A percentile compares a stretch with the other conserved stretches of the same genome.
Evolutionary conservation across 2,888 invertebrate species (phyloP).

Genomic region (Argynnis bischoffii): DNA sequence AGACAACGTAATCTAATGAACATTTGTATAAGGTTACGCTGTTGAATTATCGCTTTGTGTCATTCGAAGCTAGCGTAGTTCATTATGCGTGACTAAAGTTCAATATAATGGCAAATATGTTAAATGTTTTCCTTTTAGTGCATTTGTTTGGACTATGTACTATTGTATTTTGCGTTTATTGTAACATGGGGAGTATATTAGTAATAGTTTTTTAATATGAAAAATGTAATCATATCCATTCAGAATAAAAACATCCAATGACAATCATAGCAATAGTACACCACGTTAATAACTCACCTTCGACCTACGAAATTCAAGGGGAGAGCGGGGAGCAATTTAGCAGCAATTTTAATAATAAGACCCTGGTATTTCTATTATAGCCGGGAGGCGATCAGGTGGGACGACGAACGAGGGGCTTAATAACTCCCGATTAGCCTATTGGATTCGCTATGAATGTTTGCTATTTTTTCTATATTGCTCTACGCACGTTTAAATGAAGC

Average conservation of each 20-base stretch:
- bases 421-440: slow-evolving; percentile 82
- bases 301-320: slow-evolving; percentile 72
- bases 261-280: slow-evolving; percentile 37
- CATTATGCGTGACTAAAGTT: slow-evolving; percentile 5
- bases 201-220: background rate
- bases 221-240: slow-evolving; percentile 1
- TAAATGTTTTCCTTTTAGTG: background rate
- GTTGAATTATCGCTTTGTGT: slow-evolving; percentile 28
- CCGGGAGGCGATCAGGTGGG: slow-evolving; percentile 80
- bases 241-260: slow-evolving; percentile 38
- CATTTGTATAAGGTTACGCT: slow-evolving; percentile 29
- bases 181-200: background rate
- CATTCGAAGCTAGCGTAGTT: slow-evolving; percentile 1
- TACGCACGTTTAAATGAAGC: slow-evolving; percentile 61
- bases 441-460: slow-evolving; percentile 81
- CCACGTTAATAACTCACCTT: slow-evolving; percentile 60
- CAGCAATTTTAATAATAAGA: slow-evolving; percentile 84
- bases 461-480: slow-evolving; percentile 78
- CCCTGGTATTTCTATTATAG: slow-evolving; percentile 82
- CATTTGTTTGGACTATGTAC: background rate
- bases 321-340: slow-evolving; percentile 76
- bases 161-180: background rate
- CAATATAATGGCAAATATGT: background rate
- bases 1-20: slow-evolving; percentile 52
- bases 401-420: slow-evolving; percentile 73